Percentiles rank a stretch among this genome's conserved stretches.
Evolutionary conservation across 2,888 invertebrate species (phyloP).

Genomic region (Calliphora vomitoria): DNA sequence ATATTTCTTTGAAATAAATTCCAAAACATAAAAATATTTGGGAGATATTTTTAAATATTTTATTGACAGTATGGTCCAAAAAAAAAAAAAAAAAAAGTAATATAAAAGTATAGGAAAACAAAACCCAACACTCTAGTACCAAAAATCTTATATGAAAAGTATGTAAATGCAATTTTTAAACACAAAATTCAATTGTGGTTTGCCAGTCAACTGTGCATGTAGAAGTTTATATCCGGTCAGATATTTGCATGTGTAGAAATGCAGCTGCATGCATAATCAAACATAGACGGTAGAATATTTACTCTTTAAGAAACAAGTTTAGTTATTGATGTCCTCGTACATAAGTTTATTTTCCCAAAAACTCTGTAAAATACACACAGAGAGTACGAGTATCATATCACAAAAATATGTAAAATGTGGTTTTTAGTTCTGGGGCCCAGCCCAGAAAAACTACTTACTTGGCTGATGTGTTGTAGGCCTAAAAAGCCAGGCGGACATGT

Average conservation of each 20-base stretch:
- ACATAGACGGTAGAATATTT: conserved; percentile 40
- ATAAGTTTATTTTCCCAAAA: conserved; percentile 37
- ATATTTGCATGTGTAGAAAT: conserved; percentile 9
- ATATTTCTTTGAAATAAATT: conserved; percentile 27
- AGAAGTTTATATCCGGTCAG: conserved; percentile 31
- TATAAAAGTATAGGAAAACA: background rate
- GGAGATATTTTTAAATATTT: conserved; percentile 45
- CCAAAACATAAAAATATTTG: conserved; percentile 38
- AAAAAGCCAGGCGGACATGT: conserved; percentile 63
- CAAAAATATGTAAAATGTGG: conserved; percentile 41
- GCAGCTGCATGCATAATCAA: conserved; percentile 30
- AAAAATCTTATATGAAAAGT: conserved; percentile 17
- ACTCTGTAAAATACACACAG: background rate
- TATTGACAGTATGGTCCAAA: conserved; percentile 40
- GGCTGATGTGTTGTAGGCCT: conserved; percentile 33
- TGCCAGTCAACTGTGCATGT: conserved; percentile 5
- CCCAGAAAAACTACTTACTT: conserved; percentile 33
- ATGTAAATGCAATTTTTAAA: conserved; percentile 51
- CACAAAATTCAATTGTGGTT: conserved; percentile 65
- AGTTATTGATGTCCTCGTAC: conserved; percentile 51
- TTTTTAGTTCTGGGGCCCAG: conserved; percentile 7
- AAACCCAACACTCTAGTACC: too few species aligned
- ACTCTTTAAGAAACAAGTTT: conserved; percentile 31
- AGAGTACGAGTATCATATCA: background rate
- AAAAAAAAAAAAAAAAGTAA: background rate